Base-by-base conservation (phyloP, 2,888 invertebrate species). In the Molorchus minor region DNA sequence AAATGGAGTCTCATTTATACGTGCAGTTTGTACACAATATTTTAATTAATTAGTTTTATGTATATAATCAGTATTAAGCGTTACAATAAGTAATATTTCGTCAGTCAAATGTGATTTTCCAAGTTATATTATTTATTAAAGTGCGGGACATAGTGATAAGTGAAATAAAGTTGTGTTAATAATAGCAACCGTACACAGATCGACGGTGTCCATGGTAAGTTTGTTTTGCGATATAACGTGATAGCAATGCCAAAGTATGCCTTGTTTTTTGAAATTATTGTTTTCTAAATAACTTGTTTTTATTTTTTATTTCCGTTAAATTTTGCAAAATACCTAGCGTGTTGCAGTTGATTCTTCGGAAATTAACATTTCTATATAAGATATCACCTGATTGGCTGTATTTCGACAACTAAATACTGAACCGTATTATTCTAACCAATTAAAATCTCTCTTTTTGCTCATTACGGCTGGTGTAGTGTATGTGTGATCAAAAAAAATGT, bases 381-480 rank as follows among this genome's bases (percentile, higher is more conserved):
- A 79, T 78, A 80, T 80, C 80, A 80, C 79, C 81, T 81, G 81
- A 81, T 81, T 81, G 83, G 83, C 80, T 74, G 80, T 75, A 76
- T 79, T 79, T 80, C 78, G 79, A 79, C 79, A 80, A 78, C 78
- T 79, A 78, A 78, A 77, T 78, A 77, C 78, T 76, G 78, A 80
- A 80, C 78, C 76, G 79, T 79, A 80, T 80, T 81, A 80, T 81
- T 80, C 78, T 79, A 80, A 79, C 81, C 82, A 82, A 82, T 82
- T 81, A 81, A 80, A 80, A 76, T 74, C 77, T 75, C 73, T 74
- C 72, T 73, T 75, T 73, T 73, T 71, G 72, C 77, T 81, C 74
- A 77, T 75, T 73, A 73, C 70, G 68, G 69, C 65, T 64, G 68
- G 71, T 71, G 74, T 71, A 67, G 73, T 67, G 67, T 66, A 63